Conservation (phyloP, 2,113 vertebrate genomes). For the Ictalurus furcatus region DNA sequence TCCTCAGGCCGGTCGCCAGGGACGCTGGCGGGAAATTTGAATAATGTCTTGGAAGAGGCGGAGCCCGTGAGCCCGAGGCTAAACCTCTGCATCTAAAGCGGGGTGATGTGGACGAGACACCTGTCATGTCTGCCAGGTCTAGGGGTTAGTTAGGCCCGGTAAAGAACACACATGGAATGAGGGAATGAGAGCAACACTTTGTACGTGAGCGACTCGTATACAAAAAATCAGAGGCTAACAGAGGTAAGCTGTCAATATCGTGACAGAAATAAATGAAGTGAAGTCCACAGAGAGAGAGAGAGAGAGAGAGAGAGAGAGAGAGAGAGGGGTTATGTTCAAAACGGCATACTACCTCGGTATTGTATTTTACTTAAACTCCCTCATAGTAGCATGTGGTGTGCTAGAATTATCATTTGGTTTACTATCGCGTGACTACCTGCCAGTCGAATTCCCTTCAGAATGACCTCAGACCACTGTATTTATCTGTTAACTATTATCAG, state of each 20-base stretch:
- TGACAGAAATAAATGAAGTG: background rate
- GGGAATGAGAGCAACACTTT: background rate
- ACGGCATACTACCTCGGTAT: background rate
- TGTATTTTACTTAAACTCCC: background rate
- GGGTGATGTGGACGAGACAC: slow-evolving; percentile 1
- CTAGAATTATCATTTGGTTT: background rate
- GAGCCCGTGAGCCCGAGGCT: slow-evolving; percentile 41
- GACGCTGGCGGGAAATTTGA: slow-evolving; percentile 38
- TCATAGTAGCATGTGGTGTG: background rate
- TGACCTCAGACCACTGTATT: background rate
- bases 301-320: no score
- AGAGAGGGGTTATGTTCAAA: no score
- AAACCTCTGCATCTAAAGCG: slow-evolving; percentile 19
- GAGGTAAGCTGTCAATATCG: background rate
- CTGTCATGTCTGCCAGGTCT: background rate
- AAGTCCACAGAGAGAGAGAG: no score
- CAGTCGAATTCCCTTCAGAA: background rate
- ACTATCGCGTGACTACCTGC: background rate
- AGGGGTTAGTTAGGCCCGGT: background rate
- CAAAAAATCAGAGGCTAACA: background rate
- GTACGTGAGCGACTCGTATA: background rate
- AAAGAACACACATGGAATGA: background rate
- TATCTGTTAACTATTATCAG: background rate
- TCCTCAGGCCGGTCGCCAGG: slow-evolving; percentile 35
- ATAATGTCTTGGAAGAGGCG: slow-evolving; percentile 62